Evolutionary conservation across 2,113 vertebrate genomes (phyloP).

Genomic region (Climacteris rufus): DNA sequence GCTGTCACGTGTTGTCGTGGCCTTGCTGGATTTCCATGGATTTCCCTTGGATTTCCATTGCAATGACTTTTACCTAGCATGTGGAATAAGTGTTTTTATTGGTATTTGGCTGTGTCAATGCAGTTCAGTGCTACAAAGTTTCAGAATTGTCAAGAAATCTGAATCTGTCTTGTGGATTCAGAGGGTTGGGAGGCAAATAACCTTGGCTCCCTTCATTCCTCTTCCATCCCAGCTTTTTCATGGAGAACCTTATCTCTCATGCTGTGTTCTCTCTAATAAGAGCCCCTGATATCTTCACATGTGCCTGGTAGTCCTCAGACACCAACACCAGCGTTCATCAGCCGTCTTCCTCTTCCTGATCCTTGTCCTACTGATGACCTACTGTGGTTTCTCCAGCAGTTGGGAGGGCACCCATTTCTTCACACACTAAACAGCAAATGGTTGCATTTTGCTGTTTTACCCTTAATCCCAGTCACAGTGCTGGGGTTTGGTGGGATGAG

Average conservation of each 20-base stretch:
- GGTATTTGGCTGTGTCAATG: background rate
- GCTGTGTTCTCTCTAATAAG: background rate
- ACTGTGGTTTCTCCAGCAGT: background rate
- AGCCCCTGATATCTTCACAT: background rate
- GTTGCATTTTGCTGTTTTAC: background rate
- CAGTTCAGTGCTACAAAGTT: background rate
- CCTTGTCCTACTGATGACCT: background rate
- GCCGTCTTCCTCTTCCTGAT: background rate
- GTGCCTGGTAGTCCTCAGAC: background rate
- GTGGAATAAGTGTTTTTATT: background rate
- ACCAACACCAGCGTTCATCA: background rate
- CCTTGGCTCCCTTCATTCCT: background rate
- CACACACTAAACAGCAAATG: background rate
- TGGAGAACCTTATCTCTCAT: background rate
- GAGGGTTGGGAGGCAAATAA: background rate
- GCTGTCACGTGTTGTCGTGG: background rate
- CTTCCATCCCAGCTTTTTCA: background rate
- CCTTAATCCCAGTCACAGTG: background rate
- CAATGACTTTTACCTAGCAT: background rate
- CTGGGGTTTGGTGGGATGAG: background rate
- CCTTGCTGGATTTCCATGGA: no score
- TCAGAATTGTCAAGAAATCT: background rate
- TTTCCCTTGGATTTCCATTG: background rate
- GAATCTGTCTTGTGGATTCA: background rate
- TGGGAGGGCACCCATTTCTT: background rate